These are phyloP conservation scores for Stichopus chloronotus DNA, from an alignment of 35 echinoderm and acorn worm genomes.

Conservation along the genomic window DNA sequence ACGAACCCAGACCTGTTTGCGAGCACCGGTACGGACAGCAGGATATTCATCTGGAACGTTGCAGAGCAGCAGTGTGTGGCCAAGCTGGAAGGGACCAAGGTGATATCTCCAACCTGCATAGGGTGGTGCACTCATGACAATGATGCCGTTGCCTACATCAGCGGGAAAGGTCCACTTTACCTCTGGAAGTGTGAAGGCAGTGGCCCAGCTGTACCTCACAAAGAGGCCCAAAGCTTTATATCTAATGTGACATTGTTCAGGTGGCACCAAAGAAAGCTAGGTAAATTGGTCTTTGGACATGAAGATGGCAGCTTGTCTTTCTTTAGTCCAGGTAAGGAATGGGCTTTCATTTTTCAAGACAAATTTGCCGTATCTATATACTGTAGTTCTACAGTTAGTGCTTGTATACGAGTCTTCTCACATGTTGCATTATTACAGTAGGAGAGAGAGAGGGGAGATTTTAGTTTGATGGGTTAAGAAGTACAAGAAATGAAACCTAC, in stretches of 20 bases:
- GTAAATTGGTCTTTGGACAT: slow-evolving; percentile 92
- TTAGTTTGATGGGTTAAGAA: too few species aligned
- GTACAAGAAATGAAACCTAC: too few species aligned
- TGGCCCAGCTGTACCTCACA: slow-evolving; percentile 57
- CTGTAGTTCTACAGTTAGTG: too few species aligned
- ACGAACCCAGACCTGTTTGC: slow-evolving; percentile 86
- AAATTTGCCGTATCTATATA: too few species aligned
- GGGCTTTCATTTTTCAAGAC: background rate
- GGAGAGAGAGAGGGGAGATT: too few species aligned
- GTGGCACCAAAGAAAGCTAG: slow-evolving; percentile 81
- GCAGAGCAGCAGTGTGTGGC: slow-evolving; percentile 70
- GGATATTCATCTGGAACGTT: slow-evolving; percentile 86
- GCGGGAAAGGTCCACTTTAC: slow-evolving; percentile 77
- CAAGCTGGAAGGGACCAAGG: slow-evolving; percentile 71
- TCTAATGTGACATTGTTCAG: slow-evolving; percentile 85
- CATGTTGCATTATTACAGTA: too few species aligned
- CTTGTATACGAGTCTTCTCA: too few species aligned
- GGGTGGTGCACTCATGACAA: slow-evolving; percentile 82
- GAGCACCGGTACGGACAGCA: slow-evolving; percentile 75
- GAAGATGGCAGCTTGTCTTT: slow-evolving; percentile 91
- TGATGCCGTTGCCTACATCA: slow-evolving; percentile 69
- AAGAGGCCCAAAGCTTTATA: slow-evolving; percentile 79
- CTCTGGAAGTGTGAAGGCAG: slow-evolving; percentile 69
- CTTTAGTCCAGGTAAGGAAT: slow-evolving; percentile 67
- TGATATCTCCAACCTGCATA: slow-evolving; percentile 58